Base-by-base conservation (phyloP, 2,113 vertebrate genomes). In the Epinephelus cyanopodus region DNA sequence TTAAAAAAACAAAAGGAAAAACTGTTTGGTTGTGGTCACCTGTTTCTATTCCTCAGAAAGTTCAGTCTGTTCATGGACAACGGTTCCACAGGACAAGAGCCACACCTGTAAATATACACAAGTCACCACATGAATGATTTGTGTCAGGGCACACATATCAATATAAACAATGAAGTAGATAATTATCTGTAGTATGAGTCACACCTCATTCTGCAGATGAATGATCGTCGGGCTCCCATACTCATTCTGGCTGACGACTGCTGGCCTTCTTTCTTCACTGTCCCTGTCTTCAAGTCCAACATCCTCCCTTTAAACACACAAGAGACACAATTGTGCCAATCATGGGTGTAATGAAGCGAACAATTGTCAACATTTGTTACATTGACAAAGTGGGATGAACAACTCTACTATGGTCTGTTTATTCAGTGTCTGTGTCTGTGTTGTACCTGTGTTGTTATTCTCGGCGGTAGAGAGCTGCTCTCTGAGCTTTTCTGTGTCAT, bases 171-270 rank as follows among this genome's bases (percentile, higher is more conserved):
- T 48, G 19, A 56, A 52, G 5, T 70, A 56, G 11, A 57, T 39
- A 33, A 60, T 52, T 33, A 50, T 45, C 19, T n/a, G 37, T 3
- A 23, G 21, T 5, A n/a, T 1, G 6, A 71, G 21, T 61, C 77
- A 70, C 56, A 99, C 98, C 98, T 98, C 98, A 99, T 99, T n/a
- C 98, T 94, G 89, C 98, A 99, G 86, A 99, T 99, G 89, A 99
- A 99, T 0, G 98, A 99, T 14, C 98, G 95, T 0, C 98, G 93
- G 0, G 98, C 98, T 14, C 98, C 98, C 97, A 98, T 98, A 47
- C 95, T 97, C 98, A 99, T 99, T 90, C 97, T 96, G 90, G 98
- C 97, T 58, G 98, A 96, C 0, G 97, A 94, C 88, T 99, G 98
- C 77, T 98, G 98, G 4, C 97, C 96, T 89, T 99, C 98, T 84